phyloP scores from a whole-genome alignment of 2,113 vertebrate species.

The Cacatua alba region DNA sequence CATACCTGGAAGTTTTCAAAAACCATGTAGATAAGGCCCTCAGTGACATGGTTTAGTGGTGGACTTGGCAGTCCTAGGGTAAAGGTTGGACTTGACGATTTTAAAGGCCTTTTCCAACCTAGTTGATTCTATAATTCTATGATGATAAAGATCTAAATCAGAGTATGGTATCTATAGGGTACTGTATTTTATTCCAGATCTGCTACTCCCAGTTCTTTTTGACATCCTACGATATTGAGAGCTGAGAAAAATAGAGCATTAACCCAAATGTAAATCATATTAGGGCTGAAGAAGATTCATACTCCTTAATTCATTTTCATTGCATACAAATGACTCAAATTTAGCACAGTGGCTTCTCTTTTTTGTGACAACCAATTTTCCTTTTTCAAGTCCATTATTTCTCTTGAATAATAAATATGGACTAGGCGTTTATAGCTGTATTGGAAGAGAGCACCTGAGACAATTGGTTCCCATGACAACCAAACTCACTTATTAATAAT shows the following conservation, averaged over 20 bases:
- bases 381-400: slow-evolving; percentile 66
- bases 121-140: background rate
- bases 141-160: background rate
- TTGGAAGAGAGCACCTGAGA: slow-evolving; percentile 57
- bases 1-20: background rate
- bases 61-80: background rate
- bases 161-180: background rate
- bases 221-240: background rate
- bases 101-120: background rate
- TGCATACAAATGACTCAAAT: slow-evolving; percentile 61
- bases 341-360: slow-evolving; percentile 53
- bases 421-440: slow-evolving; percentile 64
- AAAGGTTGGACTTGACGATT: background rate
- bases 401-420: slow-evolving; percentile 73
- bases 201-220: background rate
- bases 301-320: slow-evolving; percentile 65
- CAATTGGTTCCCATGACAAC: slow-evolving; percentile 74
- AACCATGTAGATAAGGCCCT: background rate
- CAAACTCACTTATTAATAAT: slow-evolving; percentile 65
- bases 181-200: background rate
- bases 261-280: slow-evolving; percentile 65
- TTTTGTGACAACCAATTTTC: slow-evolving; percentile 71
- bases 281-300: slow-evolving; percentile 25
- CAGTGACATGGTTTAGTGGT: background rate
- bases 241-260: slow-evolving; percentile 33